Evolutionary conservation across 2,113 vertebrate genomes (phyloP), one percentile per base, ranked within the genome.

Genomic region (Notothenia coriiceps): DNA sequence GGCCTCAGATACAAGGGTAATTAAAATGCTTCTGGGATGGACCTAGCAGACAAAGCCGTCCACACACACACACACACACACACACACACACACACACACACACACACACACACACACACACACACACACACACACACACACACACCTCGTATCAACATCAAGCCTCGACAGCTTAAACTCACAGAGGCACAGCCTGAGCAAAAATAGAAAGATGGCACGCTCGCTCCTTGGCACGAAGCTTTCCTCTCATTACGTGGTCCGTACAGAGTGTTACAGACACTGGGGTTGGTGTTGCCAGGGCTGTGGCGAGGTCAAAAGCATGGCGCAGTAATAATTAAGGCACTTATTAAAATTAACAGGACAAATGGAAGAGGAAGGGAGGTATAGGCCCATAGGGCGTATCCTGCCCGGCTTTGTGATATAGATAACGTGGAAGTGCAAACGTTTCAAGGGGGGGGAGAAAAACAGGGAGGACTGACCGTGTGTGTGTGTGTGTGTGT

Each of bases 271-370:
- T 91, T 83, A 86, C 71, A 46, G 71, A 73, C 66, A 79, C 55
- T 8, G 67, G 65, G 79, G n/a, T 11, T 63, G 79, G 80, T 43
- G 86, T 51, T 85, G 70, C 70, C 82, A 52, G 84, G 79, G 55
- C 83, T 54, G 87, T 44, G 88, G 51, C 2, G 76, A 82, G 92
- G 92, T 92, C 91, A 91, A 79, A 82, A 80, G 68, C 78, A 61
- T 14, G 77, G 75, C 51, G 74, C 76, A 61, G 64, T 72, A n/a
- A 73, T 90, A 88, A 91, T 91, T 83, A 88, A 85, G 75, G 88
- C 89, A 91, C 92, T 93, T 91, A 87, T 89, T 90, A 57, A 88
- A 89, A 90, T 92, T 74, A 89, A 86, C 83, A 80, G 80, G 72
- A 57, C 66, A 73, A 83, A 85, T 75, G 50, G 55, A 66, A 50